These are phyloP conservation scores for Dissostichus mawsoni DNA, from an alignment of 2,113 vertebrate genomes.

Conservation along the genomic window DNA sequence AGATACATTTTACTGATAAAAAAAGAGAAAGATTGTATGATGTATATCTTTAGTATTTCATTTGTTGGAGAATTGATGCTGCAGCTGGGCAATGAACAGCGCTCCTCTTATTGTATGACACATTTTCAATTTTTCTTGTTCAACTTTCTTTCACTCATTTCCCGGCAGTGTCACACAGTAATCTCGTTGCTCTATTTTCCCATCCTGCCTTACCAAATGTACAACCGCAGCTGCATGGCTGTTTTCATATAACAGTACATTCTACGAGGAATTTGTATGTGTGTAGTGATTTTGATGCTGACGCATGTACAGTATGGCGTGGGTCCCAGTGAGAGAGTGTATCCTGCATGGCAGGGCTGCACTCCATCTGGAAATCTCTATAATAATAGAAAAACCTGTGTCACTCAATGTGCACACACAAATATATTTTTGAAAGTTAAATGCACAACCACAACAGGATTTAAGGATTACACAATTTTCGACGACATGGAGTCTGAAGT, in stretches of 20 bases:
- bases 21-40: too few relatives aligned
- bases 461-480: slow-evolving; percentile 15
- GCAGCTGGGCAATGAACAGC: background rate
- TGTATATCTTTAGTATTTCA: too few relatives aligned
- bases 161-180: background rate
- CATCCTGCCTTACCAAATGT: background rate
- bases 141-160: background rate
- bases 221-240: background rate
- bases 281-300: background rate
- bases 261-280: background rate
- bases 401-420: background rate
- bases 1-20: background rate
- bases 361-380: slow-evolving; percentile 53
- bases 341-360: slow-evolving; percentile 32
- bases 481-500: background rate
- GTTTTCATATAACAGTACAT: background rate
- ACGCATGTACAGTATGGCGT: slow-evolving; percentile 16
- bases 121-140: background rate
- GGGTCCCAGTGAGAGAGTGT: slow-evolving; percentile 29
- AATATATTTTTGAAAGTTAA: slow-evolving; percentile 11
- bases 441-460: slow-evolving; percentile 7
- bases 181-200: background rate
- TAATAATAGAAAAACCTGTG: slow-evolving; percentile 32
- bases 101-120: too few relatives aligned
- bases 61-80: background rate